Evolutionary conservation across 2,113 vertebrate genomes (phyloP).

Genomic region (Callospermophilus lateralis): DNA sequence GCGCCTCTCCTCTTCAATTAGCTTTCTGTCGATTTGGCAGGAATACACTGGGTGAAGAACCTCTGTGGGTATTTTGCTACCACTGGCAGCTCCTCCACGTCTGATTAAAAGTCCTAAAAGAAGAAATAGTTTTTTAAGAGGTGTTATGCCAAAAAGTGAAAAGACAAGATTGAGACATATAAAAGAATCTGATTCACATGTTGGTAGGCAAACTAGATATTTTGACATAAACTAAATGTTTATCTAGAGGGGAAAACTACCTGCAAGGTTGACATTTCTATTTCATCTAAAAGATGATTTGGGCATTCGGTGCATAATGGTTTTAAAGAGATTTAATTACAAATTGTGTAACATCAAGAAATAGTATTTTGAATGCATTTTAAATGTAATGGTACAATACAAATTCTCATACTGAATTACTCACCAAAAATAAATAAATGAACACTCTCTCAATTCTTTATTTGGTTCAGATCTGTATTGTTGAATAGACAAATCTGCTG

Average conservation of each 20-base stretch:
- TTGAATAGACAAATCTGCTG: neutral
- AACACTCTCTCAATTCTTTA: neutral
- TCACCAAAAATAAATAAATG: neutral
- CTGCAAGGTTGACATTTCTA: neutral
- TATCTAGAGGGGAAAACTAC: neutral
- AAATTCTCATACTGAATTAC: neutral
- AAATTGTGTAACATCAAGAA: conserved; percentile 39
- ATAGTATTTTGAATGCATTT: neutral
- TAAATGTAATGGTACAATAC: neutral
- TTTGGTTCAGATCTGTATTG: neutral
- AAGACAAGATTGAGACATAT: neutral
- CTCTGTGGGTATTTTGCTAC: neutral
- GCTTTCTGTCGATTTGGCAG: conserved; percentile 9
- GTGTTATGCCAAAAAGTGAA: neutral
- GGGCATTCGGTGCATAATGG: neutral
- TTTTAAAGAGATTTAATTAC: neutral
- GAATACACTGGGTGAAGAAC: neutral
- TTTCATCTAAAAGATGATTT: conserved; percentile 5
- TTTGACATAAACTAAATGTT: neutral
- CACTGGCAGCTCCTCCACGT: neutral
- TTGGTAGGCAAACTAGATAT: neutral
- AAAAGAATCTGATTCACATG: neutral
- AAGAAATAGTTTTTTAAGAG: neutral
- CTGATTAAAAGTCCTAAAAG: conserved; percentile 27
- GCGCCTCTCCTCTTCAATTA: conserved; percentile 41